Base-by-base conservation (phyloP, 2,113 vertebrate genomes). In the Murina feae region DNA sequence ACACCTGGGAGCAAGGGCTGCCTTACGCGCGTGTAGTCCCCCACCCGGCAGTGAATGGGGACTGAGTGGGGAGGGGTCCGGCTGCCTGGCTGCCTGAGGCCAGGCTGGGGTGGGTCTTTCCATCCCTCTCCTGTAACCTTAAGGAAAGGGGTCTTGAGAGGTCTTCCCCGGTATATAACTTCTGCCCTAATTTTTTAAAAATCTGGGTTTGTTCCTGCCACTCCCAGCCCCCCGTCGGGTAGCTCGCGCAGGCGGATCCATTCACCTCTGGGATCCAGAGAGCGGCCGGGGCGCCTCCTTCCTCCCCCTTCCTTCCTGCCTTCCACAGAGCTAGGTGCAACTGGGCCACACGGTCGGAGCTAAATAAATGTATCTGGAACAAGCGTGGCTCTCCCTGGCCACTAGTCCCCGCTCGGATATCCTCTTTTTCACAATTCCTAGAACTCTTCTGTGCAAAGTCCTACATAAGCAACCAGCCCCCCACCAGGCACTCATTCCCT, bases 321-420 rank as follows among this genome's bases (percentile, higher is more conserved):
- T 86, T 92, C 71, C 17, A 32, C 21, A 30, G 65, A 16, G 53
- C 87, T 63, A 60, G 37, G 37, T 55, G 71, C 95, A 95, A 95
- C 87, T 90, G 96, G 97, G 93, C 95, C 96, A 94, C 93, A 63
- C 92, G 25, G 80, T 28, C 87, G 81, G 92, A 95, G 68, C 90
- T 84, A 92, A 69, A 91, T 55, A 51, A 92, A 91, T 84, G 21
- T 37, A 95, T 60, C 85, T 80, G 84, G 95, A 96, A 79, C 93
- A 93, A 49, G 93, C 0, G 30, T 12, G 37, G 90, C 66, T 53
- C 78, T 84, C 69, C 53, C 89, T 44, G 86, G 89, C 82, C 86
- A 63, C 83, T 8, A 42, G 82, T 86, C 79, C 89, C 89, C 68
- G 79, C 71, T 58, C 0, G 0, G 39, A 55, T 9, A 78, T 49